Base-by-base conservation (phyloP, 2,797 vertebrate genomes). In the Chaetophractus vellerosus region DNA sequence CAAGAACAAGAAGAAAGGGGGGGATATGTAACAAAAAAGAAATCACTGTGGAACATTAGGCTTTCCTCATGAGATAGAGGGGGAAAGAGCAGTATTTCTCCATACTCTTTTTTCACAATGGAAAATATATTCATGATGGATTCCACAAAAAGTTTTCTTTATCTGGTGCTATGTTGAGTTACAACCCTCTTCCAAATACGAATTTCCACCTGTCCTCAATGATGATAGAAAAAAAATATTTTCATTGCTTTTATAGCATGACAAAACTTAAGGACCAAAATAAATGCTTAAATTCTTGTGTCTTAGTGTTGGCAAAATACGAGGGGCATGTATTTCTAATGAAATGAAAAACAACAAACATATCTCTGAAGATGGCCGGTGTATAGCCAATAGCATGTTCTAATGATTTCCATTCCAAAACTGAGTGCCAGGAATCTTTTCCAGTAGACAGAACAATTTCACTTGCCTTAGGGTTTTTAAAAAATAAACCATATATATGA, bases 271-370 rank as follows among this genome's bases (percentile, higher is more conserved):
- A 28, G 28, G 72, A 81, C 38, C 36, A 84, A 95, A 96, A 92
- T 74, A 92, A 80, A 81, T 38, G 69, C 64, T 63, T 66, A 87
- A 93, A 81, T 91, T 78, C 36, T 61, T 81, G 33, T 18, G 61
- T 91, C 24, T 74, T 61, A 81, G 9, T 85, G 36, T 76, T 95
- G 55, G 79, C 80, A 96, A 97, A 96, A 74, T 50, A 57, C 74
- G 80, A 84, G 33, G n/a, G n/a, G 69, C 18, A 55, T 91, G 80
- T 57, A 71, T 79, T 80, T 85, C 64, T 88, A 94, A 84, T 50
- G 74, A 84, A 69, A 12, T 36, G 75, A 80, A 81, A 84, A 74
- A 72, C 23, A 91, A 68, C 16, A 4, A 87, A 23, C 41, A 68
- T 15, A 26, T 90, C 61, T 71, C 92, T 63, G 52, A 66, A 26